phyloP scores from a whole-genome alignment of 2,113 vertebrate genomes.

The Phylloscopus trochiloides region DNA sequence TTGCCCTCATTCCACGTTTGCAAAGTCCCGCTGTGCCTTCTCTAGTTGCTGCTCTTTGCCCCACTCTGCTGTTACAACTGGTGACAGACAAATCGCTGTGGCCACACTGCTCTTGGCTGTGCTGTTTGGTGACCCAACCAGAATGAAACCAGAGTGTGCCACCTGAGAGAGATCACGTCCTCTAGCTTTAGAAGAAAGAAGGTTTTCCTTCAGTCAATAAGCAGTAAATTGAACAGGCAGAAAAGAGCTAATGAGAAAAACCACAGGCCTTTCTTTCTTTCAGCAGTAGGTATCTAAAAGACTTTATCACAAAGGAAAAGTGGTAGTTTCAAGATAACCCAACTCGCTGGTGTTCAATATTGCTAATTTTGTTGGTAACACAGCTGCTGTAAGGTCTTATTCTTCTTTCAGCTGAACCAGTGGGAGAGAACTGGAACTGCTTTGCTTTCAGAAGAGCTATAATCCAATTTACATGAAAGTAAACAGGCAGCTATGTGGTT shows the following conservation, averaged over 20 bases:
- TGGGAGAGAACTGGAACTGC: background rate
- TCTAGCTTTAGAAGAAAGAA: background rate
- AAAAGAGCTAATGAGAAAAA: background rate
- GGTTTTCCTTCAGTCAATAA: background rate
- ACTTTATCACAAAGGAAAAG: background rate
- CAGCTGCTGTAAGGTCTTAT: background rate
- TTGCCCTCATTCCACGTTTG: background rate
- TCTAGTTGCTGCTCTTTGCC: background rate
- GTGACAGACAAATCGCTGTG: background rate
- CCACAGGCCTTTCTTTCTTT: background rate
- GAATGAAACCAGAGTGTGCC: background rate
- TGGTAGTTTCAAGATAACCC: background rate
- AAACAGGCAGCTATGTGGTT: background rate
- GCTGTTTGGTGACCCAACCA: background rate
- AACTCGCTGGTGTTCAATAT: rapidly evolving
- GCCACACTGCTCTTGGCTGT: background rate
- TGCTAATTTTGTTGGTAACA: background rate
- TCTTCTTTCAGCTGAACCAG: background rate
- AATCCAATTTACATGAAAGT: background rate
- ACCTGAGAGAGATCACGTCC: rapidly evolving
- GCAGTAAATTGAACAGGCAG: background rate
- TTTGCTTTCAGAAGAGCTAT: background rate
- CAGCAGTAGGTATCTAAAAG: background rate
- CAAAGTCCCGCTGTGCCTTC: background rate
- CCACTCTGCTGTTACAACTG: background rate